Conservation (phyloP, 2,113 vertebrate species). For the Chitala chitala region DNA sequence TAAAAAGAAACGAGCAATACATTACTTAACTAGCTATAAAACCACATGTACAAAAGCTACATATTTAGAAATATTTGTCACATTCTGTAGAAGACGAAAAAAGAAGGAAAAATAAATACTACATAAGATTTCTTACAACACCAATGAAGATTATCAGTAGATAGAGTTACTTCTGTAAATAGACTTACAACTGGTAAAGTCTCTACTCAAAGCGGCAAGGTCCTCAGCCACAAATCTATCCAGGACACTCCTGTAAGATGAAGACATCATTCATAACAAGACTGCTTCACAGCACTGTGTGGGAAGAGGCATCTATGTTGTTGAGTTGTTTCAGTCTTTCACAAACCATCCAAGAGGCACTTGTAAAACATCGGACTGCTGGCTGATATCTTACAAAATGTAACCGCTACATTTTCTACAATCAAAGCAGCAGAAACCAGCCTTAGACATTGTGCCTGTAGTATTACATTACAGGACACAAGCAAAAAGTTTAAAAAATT, state of each 20-base stretch:
- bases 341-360: no score
- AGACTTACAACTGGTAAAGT: constrained; percentile 41
- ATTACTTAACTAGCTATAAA: neutral
- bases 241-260: constrained; percentile 51
- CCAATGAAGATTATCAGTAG: neutral
- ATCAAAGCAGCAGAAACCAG: neutral
- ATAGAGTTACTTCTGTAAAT: neutral
- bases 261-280: neutral
- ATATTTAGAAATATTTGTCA: neutral
- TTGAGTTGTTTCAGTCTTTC: no score
- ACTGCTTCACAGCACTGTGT: neutral
- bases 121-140: no score
- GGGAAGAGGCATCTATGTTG: neutral
- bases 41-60: neutral
- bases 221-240: constrained; percentile 58
- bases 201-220: constrained; percentile 46
- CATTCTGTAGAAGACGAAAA: no score
- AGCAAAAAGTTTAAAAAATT: neutral
- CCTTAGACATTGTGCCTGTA: no score
- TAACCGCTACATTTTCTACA: neutral
- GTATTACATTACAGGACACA: neutral
- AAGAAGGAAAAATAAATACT: neutral
- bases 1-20: neutral
- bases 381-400: no score
- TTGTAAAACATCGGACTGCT: no score